Conservation (phyloP, 2,888 invertebrate species). For the Acanthosepion pharaonis region DNA sequence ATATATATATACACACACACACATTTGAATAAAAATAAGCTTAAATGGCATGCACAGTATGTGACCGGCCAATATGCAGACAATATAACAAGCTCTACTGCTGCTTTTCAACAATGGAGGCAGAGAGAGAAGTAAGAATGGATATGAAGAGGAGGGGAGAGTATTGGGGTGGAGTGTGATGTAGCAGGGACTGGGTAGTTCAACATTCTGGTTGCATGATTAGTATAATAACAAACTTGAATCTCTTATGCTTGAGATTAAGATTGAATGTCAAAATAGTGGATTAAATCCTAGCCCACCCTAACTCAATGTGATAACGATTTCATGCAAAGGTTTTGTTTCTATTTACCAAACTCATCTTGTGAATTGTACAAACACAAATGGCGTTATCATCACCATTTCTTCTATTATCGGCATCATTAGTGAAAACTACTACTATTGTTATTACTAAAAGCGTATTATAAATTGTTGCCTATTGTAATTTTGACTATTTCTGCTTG, state of each 20-base stretch:
- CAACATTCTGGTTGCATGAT: slow-evolving; percentile 18
- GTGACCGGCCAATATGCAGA: slow-evolving; percentile 15
- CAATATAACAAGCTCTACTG: slow-evolving; percentile 8
- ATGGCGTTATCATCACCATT: no score
- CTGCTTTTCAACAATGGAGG: slow-evolving; percentile 17
- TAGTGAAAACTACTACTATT: no score
- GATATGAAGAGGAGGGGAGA: background rate
- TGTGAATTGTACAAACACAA: no score
- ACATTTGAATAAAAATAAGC: background rate
- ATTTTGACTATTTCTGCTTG: no score
- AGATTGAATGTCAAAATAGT: background rate
- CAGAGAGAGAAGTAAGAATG: background rate
- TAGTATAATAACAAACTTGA: background rate
- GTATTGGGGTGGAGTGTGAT: background rate
- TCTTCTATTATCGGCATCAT: no score
- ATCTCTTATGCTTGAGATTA: background rate
- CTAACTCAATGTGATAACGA: background rate
- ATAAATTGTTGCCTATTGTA: no score
- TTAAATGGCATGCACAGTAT: slow-evolving; percentile 18
- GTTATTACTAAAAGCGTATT: no score
- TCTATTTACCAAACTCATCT: slow-evolving; percentile 8
- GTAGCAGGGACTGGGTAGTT: background rate
- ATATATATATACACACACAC: background rate
- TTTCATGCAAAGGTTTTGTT: background rate
- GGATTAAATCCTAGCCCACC: background rate